These are phyloP conservation scores for Pyrrhia umbra DNA, from an alignment of 2,888 invertebrate genomes.

Conservation along the genomic window DNA sequence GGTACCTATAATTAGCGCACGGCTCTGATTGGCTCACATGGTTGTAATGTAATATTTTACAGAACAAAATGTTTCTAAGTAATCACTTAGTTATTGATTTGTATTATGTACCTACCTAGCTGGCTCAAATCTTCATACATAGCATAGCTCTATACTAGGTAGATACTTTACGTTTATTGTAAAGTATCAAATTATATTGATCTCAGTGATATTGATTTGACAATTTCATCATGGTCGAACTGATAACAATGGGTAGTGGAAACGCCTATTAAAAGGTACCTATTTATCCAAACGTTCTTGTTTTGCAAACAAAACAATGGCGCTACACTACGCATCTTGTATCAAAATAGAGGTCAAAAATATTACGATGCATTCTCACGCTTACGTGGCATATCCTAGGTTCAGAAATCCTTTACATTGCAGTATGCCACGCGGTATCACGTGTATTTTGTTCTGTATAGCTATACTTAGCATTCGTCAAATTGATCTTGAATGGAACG, in stretches of 20 bases:
- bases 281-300: neutral
- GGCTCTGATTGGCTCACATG: slow-evolving; percentile 35
- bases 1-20: slow-evolving; percentile 28
- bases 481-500: too few relatives aligned
- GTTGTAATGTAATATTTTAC: neutral
- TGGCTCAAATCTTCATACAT: neutral
- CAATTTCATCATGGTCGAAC: neutral
- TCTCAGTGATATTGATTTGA: neutral
- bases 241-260: slow-evolving; percentile 6
- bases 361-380: neutral
- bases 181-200: neutral
- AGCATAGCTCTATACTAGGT: neutral
- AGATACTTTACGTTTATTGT: neutral
- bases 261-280: slow-evolving; percentile 3
- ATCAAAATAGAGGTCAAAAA: neutral
- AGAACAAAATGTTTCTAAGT: neutral
- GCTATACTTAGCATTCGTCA: neutral
- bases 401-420: slow-evolving; percentile 5
- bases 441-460: slow-evolving; percentile 14
- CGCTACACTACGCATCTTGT: neutral
- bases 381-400: slow-evolving; percentile 24
- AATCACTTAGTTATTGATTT: neutral
- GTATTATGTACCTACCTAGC: neutral
- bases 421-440: slow-evolving; percentile 46
- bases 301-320: slow-evolving; percentile 28